A percentile compares a stretch with the other conserved stretches of the same genome.
phyloP scores from a whole-genome alignment of 2,888 invertebrate genomes.

The Meloe dianella region DNA sequence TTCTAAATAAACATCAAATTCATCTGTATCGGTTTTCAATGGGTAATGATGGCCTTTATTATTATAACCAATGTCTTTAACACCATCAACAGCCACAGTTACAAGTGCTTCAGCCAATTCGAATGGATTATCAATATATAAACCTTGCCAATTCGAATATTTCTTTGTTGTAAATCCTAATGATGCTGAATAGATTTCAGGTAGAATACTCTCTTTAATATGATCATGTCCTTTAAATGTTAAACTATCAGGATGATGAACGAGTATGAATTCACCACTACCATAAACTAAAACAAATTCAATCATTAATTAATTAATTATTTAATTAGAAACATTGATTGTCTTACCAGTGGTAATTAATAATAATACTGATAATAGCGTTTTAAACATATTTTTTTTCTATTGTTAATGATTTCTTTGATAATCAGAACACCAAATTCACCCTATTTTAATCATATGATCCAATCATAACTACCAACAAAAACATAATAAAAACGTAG shows the following conservation, averaged over 20 bases:
- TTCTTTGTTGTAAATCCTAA: slow-evolving; percentile 77
- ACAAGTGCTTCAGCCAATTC: slow-evolving; percentile 75
- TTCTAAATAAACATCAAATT: slow-evolving; percentile 67
- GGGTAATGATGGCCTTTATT: slow-evolving; percentile 64
- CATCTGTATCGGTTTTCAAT: slow-evolving; percentile 67
- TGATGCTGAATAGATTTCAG: slow-evolving; percentile 74
- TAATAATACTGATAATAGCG: not conserved
- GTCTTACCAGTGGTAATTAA: not conserved
- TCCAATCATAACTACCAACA: not conserved
- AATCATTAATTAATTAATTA: slow-evolving; percentile 2
- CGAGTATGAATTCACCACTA: slow-evolving; percentile 71
- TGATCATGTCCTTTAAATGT: slow-evolving; percentile 71
- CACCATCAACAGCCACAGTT: slow-evolving; percentile 73
- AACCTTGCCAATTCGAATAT: slow-evolving; percentile 72
- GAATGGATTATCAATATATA: slow-evolving; percentile 74
- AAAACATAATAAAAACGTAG: not conserved
- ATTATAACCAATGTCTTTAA: slow-evolving; percentile 62
- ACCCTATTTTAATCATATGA: slow-evolving; percentile 6
- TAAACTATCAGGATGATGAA: slow-evolving; percentile 73
- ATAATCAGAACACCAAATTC: not conserved
- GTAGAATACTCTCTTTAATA: slow-evolving; percentile 68
- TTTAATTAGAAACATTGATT: not conserved
- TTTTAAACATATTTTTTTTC: not conserved
- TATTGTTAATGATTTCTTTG: not conserved
- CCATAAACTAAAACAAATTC: slow-evolving; percentile 62